Evolutionary conservation across 2,888 invertebrate species (phyloP).

Genomic region (Melinaea marsaeus): DNA sequence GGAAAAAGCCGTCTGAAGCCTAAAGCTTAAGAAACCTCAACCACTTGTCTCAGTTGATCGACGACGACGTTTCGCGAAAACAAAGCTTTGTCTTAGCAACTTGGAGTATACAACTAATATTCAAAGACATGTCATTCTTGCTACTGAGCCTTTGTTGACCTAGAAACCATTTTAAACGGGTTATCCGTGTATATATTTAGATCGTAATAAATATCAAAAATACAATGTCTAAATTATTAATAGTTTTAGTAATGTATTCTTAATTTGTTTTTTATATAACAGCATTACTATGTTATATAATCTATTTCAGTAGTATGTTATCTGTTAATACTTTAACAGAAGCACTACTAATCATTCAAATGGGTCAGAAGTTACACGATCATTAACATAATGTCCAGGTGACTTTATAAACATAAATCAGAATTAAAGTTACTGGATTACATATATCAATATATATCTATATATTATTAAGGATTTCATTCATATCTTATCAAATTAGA

Average conservation of each 20-base stretch:
- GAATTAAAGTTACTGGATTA: too few species aligned
- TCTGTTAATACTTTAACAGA: too few species aligned
- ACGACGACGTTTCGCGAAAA: constrained; percentile 20
- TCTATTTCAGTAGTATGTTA: too few species aligned
- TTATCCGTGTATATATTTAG: constrained; percentile 4
- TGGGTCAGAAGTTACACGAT: too few species aligned
- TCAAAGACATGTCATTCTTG: constrained; percentile 10
- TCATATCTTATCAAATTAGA: too few species aligned
- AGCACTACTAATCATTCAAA: too few species aligned
- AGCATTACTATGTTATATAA: background rate
- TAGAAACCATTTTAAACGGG: constrained; percentile 5
- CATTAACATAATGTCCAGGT: too few species aligned
- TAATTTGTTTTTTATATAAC: constrained; percentile 1
- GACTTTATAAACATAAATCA: too few species aligned
- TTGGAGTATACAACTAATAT: constrained; percentile 7
- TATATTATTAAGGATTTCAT: too few species aligned
- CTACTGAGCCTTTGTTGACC: constrained; percentile 17
- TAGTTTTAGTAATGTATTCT: background rate
- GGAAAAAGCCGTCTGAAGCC: background rate
- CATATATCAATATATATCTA: too few species aligned
- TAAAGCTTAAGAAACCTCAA: constrained; percentile 12
- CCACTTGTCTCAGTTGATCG: constrained; percentile 18
- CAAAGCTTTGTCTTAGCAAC: constrained; percentile 20
- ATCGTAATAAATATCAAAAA: background rate
- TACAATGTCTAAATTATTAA: background rate